A percentile compares a stretch with the other conserved stretches of the same genome.
Conservation (phyloP, 2,797 vertebrate species). For the Cryptoblepharus egeriae region DNA sequence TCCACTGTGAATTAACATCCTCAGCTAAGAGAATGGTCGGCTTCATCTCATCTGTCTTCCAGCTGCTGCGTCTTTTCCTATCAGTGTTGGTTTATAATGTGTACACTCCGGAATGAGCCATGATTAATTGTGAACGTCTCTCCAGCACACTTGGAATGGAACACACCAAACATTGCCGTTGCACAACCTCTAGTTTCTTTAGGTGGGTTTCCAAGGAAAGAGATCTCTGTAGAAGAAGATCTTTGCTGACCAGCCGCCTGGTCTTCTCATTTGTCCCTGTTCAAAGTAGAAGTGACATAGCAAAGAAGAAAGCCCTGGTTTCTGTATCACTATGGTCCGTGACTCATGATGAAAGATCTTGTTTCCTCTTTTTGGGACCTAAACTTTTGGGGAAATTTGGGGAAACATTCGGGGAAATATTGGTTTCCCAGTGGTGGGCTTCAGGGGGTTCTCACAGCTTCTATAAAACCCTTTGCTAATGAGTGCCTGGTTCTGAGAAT, state of each 20-base stretch:
- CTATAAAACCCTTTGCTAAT: no score
- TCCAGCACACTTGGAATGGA: conserved; percentile 8
- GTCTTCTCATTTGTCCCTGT: background rate
- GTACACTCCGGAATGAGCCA: conserved; percentile 7
- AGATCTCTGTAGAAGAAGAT: background rate
- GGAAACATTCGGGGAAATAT: background rate
- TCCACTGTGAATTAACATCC: background rate
- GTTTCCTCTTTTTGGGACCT: background rate
- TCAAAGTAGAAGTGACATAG: background rate
- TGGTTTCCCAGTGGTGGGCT: no score
- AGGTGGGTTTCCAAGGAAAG: conserved; percentile 5
- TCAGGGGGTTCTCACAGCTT: no score
- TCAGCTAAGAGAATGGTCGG: background rate
- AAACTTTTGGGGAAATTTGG: no score
- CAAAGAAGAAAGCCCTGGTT: background rate
- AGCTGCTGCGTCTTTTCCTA: conserved; percentile 7
- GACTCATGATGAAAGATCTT: background rate
- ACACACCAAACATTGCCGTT: background rate
- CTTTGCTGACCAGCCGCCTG: background rate
- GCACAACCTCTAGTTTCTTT: conserved; percentile 14
- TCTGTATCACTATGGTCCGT: background rate
- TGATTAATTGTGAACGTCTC: conserved; percentile 23
- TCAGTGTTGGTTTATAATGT: conserved; percentile 37
- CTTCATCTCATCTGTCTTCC: conserved; percentile 28
- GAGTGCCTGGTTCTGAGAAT: no score